These are phyloP conservation scores for Blastobasis lacticolella DNA, from an alignment of 2,888 invertebrate species.

Conservation along the genomic window DNA sequence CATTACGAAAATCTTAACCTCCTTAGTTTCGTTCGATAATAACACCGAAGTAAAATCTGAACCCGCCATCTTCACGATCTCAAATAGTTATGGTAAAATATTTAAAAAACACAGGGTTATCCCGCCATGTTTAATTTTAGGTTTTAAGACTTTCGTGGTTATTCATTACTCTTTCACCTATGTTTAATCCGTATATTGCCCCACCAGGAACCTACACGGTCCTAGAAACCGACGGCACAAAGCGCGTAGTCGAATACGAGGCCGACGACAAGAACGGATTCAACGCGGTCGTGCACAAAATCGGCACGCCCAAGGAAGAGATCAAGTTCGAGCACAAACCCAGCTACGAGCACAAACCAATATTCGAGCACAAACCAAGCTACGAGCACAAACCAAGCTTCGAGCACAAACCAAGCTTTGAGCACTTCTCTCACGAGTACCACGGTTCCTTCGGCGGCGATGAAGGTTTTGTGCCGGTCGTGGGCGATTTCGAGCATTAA, in stretches of 20 bases:
- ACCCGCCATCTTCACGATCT: too few relatives aligned
- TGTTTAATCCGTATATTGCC: not conserved
- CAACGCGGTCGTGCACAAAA: slow-evolving; percentile 74
- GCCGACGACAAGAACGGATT: slow-evolving; percentile 76
- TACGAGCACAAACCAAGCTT: slow-evolving; percentile 1
- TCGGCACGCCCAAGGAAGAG: slow-evolving; percentile 54
- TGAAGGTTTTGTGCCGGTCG: slow-evolving; percentile 47
- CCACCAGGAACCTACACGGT: slow-evolving; percentile 70
- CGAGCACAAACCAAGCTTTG: slow-evolving; percentile 25
- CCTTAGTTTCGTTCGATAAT: too few relatives aligned
- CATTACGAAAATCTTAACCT: too few relatives aligned
- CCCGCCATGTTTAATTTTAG: too few relatives aligned
- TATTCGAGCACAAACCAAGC: slow-evolving; percentile 22
- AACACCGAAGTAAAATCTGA: too few relatives aligned
- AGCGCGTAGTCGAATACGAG: slow-evolving; percentile 74
- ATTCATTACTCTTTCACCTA: too few relatives aligned
- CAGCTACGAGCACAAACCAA: slow-evolving; percentile 1
- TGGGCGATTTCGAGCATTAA: slow-evolving; percentile 43
- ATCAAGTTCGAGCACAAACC: slow-evolving; percentile 15
- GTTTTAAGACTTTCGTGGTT: too few relatives aligned
- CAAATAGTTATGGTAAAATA: too few relatives aligned
- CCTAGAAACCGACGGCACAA: slow-evolving; percentile 72
- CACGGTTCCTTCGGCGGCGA: slow-evolving; percentile 45
- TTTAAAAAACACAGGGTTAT: too few relatives aligned
- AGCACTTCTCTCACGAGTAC: slow-evolving; percentile 13